Conservation (phyloP, 2,888 invertebrate species). For the Calameuta pallipes region DNA sequence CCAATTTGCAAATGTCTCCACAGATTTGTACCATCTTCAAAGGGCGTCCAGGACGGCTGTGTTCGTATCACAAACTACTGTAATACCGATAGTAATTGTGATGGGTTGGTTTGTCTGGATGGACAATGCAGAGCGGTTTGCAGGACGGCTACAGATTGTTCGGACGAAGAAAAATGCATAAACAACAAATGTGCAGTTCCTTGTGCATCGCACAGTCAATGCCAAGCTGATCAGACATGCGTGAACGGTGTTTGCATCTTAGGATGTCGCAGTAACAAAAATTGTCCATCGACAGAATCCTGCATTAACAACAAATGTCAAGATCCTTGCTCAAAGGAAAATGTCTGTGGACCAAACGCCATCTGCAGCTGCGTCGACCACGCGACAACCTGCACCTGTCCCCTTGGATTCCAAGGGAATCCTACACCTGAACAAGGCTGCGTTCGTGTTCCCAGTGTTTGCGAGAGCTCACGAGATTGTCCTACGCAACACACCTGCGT, state of each 20-base stretch:
- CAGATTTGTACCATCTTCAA: conserved; percentile 78
- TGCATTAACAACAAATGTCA: conserved; percentile 88
- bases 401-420: conserved; percentile 86
- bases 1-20: conserved; percentile 84
- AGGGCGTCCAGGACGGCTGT: conserved; percentile 76
- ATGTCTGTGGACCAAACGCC: conserved; percentile 87
- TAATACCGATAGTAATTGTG: conserved; percentile 79
- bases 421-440: conserved; percentile 91
- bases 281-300: conserved; percentile 81
- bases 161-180: conserved; percentile 81
- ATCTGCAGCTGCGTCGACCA: conserved; percentile 82
- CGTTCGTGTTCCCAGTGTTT: conserved; percentile 81
- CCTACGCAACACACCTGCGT: conserved; percentile 83
- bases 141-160: conserved; percentile 81
- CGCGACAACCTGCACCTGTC: conserved; percentile 82
- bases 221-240: conserved; percentile 83
- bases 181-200: conserved; percentile 84
- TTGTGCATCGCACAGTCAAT: conserved; percentile 85
- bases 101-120: conserved; percentile 81
- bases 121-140: conserved; percentile 89
- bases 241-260: conserved; percentile 81
- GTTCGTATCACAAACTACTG: conserved; percentile 78
- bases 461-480: conserved; percentile 78
- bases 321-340: conserved; percentile 82
- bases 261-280: conserved; percentile 86